Conservation (phyloP, 2,113 vertebrate species). For the Mormyrus iriodes region DNA sequence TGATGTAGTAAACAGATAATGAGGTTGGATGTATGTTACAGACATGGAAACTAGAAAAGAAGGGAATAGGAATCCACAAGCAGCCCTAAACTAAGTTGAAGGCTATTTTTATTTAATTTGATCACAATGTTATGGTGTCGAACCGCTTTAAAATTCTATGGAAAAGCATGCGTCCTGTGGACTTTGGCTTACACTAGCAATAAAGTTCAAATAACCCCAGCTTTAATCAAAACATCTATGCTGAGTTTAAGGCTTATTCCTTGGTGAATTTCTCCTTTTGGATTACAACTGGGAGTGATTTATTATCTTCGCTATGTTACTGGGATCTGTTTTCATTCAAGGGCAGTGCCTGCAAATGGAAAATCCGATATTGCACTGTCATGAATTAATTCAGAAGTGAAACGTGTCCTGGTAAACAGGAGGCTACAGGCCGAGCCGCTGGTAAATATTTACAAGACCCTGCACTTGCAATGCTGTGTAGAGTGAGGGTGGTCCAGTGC, state of each 20-base stretch:
- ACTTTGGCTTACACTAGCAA: constrained; percentile 3
- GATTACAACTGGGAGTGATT: constrained; percentile 9
- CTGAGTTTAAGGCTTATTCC: not conserved
- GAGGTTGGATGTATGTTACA: not conserved
- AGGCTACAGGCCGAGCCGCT: not conserved
- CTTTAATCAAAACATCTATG: constrained; percentile 9
- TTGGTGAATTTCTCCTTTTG: not conserved
- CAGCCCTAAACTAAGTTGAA: not conserved
- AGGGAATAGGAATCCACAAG: not conserved
- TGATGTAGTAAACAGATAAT: not conserved
- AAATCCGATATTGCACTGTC: not conserved
- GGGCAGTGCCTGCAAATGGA: not conserved
- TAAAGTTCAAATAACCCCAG: not conserved
- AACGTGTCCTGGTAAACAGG: not conserved
- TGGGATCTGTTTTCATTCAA: constrained; percentile 5
- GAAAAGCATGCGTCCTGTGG: not conserved
- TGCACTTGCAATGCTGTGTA: not conserved
- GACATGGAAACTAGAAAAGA: not conserved
- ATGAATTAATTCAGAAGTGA: constrained; percentile 2
- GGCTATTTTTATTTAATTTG: not conserved
- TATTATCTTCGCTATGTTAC: not conserved
- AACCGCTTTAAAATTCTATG: not conserved
- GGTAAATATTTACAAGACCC: constrained; percentile 11
- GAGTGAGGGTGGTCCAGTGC: not conserved
- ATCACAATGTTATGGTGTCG: not conserved